phyloP scores from a whole-genome alignment of 2,888 invertebrate species.

The Metacarcinus magister region DNA sequence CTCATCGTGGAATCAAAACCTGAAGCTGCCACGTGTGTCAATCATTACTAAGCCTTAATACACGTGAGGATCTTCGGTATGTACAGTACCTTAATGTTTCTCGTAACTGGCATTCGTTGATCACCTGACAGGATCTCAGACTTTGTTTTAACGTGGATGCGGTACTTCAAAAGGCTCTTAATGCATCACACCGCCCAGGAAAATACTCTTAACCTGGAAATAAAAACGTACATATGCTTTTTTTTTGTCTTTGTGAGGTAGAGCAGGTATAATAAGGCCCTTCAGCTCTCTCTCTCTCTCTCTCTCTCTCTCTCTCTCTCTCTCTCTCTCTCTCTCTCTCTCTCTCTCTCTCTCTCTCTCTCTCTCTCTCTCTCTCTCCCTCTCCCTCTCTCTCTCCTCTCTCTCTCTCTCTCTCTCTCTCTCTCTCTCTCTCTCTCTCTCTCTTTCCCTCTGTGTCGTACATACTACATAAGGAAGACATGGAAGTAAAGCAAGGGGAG shows the following conservation, averaged over 20 bases:
- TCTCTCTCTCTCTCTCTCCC: neutral
- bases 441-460: neutral
- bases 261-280: neutral
- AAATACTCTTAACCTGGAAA: neutral
- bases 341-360: neutral
- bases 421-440: neutral
- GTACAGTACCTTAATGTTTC: neutral
- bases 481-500: neutral
- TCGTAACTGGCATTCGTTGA: neutral
- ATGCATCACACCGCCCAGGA: neutral
- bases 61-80: too few relatives aligned
- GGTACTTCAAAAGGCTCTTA: neutral
- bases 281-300: too few relatives aligned
- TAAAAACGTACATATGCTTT: neutral
- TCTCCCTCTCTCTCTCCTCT: neutral
- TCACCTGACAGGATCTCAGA: neutral
- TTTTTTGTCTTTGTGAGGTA: neutral
- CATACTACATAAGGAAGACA: neutral
- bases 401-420: neutral
- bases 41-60: too few relatives aligned
- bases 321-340: neutral
- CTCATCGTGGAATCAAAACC: too few relatives aligned
- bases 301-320: too few relatives aligned
- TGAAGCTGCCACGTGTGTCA: too few relatives aligned
- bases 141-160: neutral